These are phyloP conservation scores for Athripsodes cinereus DNA, from an alignment of 2,888 invertebrate species.

Conservation along the genomic window DNA sequence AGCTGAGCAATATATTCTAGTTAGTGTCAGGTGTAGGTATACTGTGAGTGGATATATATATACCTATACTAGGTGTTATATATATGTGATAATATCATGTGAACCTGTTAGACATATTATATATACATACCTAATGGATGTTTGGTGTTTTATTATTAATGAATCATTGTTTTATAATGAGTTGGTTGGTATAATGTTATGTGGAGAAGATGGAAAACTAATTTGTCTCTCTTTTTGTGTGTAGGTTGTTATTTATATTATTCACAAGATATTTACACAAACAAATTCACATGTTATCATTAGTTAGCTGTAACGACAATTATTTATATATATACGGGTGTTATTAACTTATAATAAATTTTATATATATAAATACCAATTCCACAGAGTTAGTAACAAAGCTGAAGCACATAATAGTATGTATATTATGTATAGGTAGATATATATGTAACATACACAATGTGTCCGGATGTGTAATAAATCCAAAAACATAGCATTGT, in stretches of 20 bases:
- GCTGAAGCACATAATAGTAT: background rate
- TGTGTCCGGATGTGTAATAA: background rate
- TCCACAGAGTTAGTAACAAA: background rate
- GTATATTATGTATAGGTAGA: background rate
- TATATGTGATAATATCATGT: background rate
- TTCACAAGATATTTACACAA: conserved; percentile 1
- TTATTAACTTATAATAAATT: background rate
- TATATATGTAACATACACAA: background rate
- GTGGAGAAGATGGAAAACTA: background rate
- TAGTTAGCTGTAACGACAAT: background rate
- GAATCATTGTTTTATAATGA: background rate
- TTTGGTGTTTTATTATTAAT: background rate
- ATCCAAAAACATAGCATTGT: no score
- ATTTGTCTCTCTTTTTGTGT: no score
- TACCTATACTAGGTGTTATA: no score
- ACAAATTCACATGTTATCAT: background rate
- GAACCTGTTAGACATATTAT: background rate
- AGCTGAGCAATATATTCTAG: no score
- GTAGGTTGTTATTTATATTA: background rate
- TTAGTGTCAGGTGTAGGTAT: no score
- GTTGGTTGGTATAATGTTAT: background rate
- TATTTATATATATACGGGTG: background rate
- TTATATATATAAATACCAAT: no score
- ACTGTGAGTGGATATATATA: no score
- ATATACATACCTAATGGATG: background rate